Conservation (phyloP, 2,113 vertebrate species). For the Xenus cinereus region DNA sequence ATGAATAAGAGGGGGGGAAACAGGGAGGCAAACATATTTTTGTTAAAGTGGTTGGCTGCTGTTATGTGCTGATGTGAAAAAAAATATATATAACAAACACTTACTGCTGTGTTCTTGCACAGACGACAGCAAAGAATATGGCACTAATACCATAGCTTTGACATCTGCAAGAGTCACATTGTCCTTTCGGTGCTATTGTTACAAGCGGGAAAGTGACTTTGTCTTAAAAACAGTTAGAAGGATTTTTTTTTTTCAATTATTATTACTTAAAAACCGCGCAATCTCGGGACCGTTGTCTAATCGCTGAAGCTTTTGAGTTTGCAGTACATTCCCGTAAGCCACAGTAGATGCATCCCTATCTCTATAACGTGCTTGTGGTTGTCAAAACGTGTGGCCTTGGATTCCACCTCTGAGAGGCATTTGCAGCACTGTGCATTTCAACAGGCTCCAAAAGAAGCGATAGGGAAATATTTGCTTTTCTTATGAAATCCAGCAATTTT, state of each 20-base stretch:
- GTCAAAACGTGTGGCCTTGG: neutral
- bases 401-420: neutral
- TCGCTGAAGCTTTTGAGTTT: neutral
- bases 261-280: constrained; percentile 5
- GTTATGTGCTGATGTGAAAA: constrained; percentile 49
- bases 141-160: neutral
- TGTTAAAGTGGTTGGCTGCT: constrained; percentile 69
- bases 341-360: neutral
- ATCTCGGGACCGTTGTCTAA: neutral
- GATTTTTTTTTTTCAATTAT: neutral
- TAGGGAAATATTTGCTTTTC: neutral
- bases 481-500: neutral
- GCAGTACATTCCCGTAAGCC: neutral
- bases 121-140: constrained; percentile 13
- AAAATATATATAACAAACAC: constrained; percentile 48
- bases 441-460: neutral
- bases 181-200: neutral
- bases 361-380: neutral
- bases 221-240: neutral
- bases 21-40: constrained; percentile 64
- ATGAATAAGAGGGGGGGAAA: constrained; percentile 59
- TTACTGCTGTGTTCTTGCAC: constrained; percentile 48
- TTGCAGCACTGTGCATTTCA: neutral
- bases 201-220: neutral
- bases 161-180: neutral